Conservation (phyloP, 2,888 invertebrate genomes). For the Acanthacorydalis orientalis region DNA sequence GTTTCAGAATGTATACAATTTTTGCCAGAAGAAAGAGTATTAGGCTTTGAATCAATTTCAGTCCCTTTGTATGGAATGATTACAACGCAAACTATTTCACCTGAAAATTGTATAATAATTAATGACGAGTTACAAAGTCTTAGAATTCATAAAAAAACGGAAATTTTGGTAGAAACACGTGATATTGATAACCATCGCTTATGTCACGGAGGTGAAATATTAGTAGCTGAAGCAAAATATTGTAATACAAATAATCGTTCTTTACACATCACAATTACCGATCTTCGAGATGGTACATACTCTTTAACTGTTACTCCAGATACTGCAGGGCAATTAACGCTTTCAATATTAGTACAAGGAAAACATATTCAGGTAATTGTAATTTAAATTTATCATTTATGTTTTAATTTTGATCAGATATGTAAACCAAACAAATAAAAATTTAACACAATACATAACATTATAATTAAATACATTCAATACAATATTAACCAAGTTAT, state of each 20-base stretch:
- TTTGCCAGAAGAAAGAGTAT: slow-evolving; percentile 32
- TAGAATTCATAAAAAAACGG: slow-evolving; percentile 42
- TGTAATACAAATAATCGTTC: slow-evolving; percentile 29
- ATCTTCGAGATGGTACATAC: slow-evolving; percentile 48
- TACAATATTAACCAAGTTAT: too few species aligned
- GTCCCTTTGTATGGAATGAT: slow-evolving; percentile 36
- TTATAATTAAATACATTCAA: too few species aligned
- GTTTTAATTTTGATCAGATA: too few species aligned
- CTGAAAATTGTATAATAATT: slow-evolving; percentile 37
- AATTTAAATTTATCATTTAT: background rate
- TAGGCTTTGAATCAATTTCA: slow-evolving; percentile 20
- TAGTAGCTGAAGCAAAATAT: slow-evolving; percentile 36
- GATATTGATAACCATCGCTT: slow-evolving; percentile 44
- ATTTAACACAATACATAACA: too few species aligned
- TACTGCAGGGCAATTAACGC: slow-evolving; percentile 40
- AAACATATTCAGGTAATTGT: slow-evolving; percentile 42
- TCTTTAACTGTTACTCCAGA: slow-evolving; percentile 41
- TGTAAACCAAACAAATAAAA: too few species aligned
- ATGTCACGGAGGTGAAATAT: slow-evolving; percentile 47
- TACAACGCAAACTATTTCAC: slow-evolving; percentile 45
- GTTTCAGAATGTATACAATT: slow-evolving; percentile 34
- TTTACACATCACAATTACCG: slow-evolving; percentile 33
- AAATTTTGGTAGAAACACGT: slow-evolving; percentile 38
- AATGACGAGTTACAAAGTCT: slow-evolving; percentile 36
- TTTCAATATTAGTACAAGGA: slow-evolving; percentile 44